phyloP scores from a whole-genome alignment of 92 coral and sea anemone genomes.

The Parazoanthus darwini region DNA sequence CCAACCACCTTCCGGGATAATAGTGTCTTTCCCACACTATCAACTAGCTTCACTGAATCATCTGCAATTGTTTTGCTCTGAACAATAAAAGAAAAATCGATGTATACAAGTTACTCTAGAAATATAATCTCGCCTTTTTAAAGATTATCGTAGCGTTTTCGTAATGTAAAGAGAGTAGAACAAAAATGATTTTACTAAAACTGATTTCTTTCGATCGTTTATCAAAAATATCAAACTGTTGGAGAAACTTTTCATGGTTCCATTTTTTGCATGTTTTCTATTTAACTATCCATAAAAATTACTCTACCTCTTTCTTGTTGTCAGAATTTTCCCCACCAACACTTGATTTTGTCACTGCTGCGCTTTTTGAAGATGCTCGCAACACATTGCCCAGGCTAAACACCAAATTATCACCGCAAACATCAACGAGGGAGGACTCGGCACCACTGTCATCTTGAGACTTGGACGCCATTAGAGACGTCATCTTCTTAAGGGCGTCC shows the following conservation, averaged over 20 bases:
- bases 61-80: slow-evolving; percentile 53
- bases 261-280: neutral
- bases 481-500: slow-evolving; percentile 55
- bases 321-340: neutral
- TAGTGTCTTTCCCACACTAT: slow-evolving; percentile 62
- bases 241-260: neutral
- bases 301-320: slow-evolving; percentile 17
- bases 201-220: too few species aligned
- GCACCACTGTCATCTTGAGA: slow-evolving; percentile 60
- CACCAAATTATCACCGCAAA: slow-evolving; percentile 81
- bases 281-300: neutral
- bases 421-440: slow-evolving; percentile 62
- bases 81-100: neutral
- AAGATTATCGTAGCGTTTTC: too few species aligned
- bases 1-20: slow-evolving; percentile 63
- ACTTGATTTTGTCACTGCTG: slow-evolving; percentile 29
- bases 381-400: slow-evolving; percentile 75
- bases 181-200: neutral
- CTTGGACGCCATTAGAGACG: slow-evolving; percentile 57
- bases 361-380: slow-evolving; percentile 66
- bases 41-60: slow-evolving; percentile 52
- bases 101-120: neutral
- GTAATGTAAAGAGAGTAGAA: neutral
- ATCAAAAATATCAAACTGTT: too few species aligned
- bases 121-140: too few species aligned